Evolutionary conservation across 2,888 invertebrate species (phyloP), one percentile per base, ranked within the genome.

Genomic region (Elmis aenea): DNA sequence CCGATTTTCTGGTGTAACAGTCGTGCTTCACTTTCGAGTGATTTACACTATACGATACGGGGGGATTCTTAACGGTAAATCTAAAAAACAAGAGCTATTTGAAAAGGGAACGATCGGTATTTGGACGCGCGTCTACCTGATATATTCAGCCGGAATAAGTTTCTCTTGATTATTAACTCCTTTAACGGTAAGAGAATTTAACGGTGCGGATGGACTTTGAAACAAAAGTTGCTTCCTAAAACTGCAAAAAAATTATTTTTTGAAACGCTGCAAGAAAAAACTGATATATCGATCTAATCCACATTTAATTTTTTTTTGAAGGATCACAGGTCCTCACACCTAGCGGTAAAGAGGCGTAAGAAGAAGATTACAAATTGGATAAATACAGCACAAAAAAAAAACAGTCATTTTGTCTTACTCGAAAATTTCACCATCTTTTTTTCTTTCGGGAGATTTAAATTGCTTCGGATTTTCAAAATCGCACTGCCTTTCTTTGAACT

Each of bases 1-100:
- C 16, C 16, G 13, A 13, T 16, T 33, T 26, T 11, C 42, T 28
- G 1, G 22, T 6, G 18, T 16, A 39, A 21, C 14, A 22, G 13
- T 35, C 50, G 27, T 51, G 50, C 26, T 49, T 48, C 11, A 49
- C 46, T 26, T 37, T 41, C n/a, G n/a, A n/a, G 6, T 39, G 46
- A 42, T 57, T 62, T 12, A 46, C 42, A 38, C 58, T 62, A 41
- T 57, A 65, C 11, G 54, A 37, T 26, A 66, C 30, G 14, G 33
- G 27, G 13, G 66, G 66, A 23, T 14, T 25, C 27, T 39, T 36
- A 24, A 39, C 43, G 6, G 66, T 66, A 33, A 46, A 55, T 40
- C 66, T 66, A 42, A 31, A 25, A 33, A n/a, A n/a, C n/a, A n/a
- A n/a, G n/a, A n/a, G n/a, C n/a, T n/a, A n/a, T n/a, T n/a, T n/a